These are phyloP conservation scores for Agrypnus murinus DNA, from an alignment of 2,888 invertebrate genomes.

Conservation along the genomic window DNA sequence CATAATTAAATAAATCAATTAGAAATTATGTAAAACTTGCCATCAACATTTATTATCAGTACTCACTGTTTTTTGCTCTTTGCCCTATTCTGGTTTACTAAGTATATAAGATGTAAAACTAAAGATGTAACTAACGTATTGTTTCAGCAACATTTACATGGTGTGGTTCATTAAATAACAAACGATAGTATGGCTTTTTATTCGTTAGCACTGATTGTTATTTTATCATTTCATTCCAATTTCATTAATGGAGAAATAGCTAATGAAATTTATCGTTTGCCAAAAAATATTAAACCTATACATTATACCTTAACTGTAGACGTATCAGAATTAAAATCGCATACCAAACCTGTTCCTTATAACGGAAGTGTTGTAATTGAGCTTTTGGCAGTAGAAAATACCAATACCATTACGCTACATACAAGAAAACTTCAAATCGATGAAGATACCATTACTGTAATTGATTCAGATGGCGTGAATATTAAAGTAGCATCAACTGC, in stretches of 20 bases:
- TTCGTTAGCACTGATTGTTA: no score
- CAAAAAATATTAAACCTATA: slow-evolving; percentile 19
- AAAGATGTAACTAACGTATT: no score
- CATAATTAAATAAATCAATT: no score
- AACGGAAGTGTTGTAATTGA: slow-evolving; percentile 25
- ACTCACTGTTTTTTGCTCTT: no score
- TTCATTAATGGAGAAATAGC: neutral
- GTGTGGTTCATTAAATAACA: no score
- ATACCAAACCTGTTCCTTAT: neutral
- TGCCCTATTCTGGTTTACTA: no score
- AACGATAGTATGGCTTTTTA: no score
- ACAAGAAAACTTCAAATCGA: neutral
- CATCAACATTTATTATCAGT: no score
- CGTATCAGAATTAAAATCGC: slow-evolving; percentile 1
- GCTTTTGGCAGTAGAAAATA: slow-evolving; percentile 10
- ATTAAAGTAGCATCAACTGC: slow-evolving; percentile 11
- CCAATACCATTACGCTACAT: slow-evolving; percentile 13
- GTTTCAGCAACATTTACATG: no score
- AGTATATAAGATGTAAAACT: no score
- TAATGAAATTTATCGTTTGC: slow-evolving; percentile 14
- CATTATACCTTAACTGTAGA: slow-evolving; percentile 32
- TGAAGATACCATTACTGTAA: neutral
- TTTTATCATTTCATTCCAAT: no score
- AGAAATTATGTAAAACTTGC: no score
- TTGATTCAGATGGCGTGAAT: neutral